These are phyloP conservation scores for Engraulis encrasicolus DNA, from an alignment of 2,113 vertebrate genomes.

Conservation along the genomic window DNA sequence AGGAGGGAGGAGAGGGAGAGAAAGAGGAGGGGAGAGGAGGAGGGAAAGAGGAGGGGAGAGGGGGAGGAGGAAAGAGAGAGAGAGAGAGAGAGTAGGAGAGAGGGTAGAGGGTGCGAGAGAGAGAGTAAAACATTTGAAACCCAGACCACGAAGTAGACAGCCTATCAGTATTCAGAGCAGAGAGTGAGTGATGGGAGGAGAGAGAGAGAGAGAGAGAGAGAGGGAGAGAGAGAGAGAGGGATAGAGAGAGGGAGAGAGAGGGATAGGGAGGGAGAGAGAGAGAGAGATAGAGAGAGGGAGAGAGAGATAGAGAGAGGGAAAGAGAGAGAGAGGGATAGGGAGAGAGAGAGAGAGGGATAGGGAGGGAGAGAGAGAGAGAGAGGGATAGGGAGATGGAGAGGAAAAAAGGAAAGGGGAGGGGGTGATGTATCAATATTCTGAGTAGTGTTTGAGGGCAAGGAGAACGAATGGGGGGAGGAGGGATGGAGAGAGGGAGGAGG, in stretches of 20 bases:
- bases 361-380: conserved; percentile 40
- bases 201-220: conserved; percentile 60
- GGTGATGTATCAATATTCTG: conserved; percentile 86
- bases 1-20: not conserved
- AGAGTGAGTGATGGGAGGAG: conserved; percentile 78
- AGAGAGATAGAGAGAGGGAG: conserved; percentile 67
- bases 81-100: not conserved
- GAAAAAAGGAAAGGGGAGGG: conserved; percentile 64
- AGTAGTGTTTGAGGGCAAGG: conserved; percentile 84
- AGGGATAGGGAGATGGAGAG: conserved; percentile 37
- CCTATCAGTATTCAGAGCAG: conserved; percentile 84
- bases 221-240: conserved; percentile 38
- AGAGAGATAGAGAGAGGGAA: conserved; percentile 54
- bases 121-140: conserved; percentile 76
- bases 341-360: conserved; percentile 64
- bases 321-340: conserved; percentile 42
- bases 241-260: conserved; percentile 37
- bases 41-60: not conserved
- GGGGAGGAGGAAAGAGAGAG: conserved; percentile 17
- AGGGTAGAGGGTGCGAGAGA: conserved; percentile 21
- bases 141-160: conserved; percentile 81
- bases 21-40: not conserved
- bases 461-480: conserved; percentile 78
- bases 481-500: conserved; percentile 45
- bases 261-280: conserved; percentile 73